These are phyloP conservation scores for Aphis gossypii DNA, from an alignment of 1,140 invertebrate species.

Conservation along the genomic window DNA sequence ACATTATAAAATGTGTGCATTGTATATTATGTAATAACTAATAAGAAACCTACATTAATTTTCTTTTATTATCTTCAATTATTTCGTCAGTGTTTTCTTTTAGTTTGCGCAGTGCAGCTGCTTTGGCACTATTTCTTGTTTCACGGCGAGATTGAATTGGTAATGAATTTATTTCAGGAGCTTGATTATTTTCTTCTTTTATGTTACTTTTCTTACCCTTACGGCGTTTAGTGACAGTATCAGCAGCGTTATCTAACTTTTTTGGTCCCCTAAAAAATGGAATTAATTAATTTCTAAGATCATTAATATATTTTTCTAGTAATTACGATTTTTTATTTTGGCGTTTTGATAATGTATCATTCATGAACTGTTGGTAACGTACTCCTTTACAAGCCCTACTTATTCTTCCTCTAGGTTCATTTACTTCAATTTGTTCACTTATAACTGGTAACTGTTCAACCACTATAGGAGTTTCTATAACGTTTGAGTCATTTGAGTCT, in stretches of 20 bases:
- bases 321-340: conserved; percentile 57
- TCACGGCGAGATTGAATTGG: conserved; percentile 43
- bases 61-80: conserved; percentile 32
- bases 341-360: conserved; percentile 52
- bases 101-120: conserved; percentile 26
- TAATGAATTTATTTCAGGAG: conserved; percentile 10
- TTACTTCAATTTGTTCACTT: conserved; percentile 41
- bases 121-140: conserved; percentile 53
- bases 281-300: neutral
- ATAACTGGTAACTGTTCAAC: conserved; percentile 41
- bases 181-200: conserved; percentile 37
- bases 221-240: neutral
- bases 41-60: conserved; percentile 7
- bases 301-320: neutral
- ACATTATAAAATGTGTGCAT: neutral
- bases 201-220: conserved; percentile 29
- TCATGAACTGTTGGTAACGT: conserved; percentile 52
- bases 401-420: conserved; percentile 45
- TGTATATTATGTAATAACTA: neutral
- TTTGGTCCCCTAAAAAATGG: conserved; percentile 28
- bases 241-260: neutral
- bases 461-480: conserved; percentile 30
- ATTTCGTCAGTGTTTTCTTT: neutral
- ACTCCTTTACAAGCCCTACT: conserved; percentile 52
- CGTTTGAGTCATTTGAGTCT: conserved; percentile 55